Percentiles rank a stretch among this genome's conserved stretches.
These are phyloP conservation scores for Paguma larvata DNA, from an alignment of 2,797 vertebrate genomes.

Conservation along the genomic window DNA sequence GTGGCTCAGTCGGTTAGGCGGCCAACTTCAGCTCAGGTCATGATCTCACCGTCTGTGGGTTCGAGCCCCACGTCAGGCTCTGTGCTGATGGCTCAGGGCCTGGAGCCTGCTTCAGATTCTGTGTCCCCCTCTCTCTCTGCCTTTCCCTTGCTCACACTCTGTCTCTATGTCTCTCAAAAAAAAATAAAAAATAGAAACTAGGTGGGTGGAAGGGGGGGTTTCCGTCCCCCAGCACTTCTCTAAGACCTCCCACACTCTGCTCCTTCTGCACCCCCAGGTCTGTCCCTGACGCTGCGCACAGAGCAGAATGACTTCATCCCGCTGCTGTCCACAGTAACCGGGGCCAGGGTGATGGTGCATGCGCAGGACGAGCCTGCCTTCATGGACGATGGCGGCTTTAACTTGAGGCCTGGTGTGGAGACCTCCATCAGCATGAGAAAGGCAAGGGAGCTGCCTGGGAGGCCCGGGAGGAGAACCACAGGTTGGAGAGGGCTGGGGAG, in stretches of 20 bases:
- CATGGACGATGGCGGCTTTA: constrained; percentile 92
- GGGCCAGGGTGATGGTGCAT: constrained; percentile 90
- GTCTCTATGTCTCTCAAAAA: no score
- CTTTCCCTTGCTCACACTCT: no score
- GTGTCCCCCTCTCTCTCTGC: no score
- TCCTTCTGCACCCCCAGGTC: constrained; percentile 82
- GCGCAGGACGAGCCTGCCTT: constrained; percentile 89
- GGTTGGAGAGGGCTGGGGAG: not conserved
- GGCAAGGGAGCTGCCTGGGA: constrained; percentile 74
- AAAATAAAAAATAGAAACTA: not conserved
- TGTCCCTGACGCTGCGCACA: constrained; percentile 89
- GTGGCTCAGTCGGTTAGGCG: no score
- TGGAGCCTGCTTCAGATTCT: no score
- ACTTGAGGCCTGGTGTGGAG: constrained; percentile 89
- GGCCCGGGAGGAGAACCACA: constrained; percentile 33
- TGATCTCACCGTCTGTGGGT: no score
- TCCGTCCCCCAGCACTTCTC: not conserved
- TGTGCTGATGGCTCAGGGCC: no score
- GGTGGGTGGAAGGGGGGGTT: not conserved
- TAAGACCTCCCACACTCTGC: accelerated
- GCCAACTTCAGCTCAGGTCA: no score
- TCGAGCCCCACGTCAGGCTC: no score
- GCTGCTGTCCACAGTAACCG: constrained; percentile 90
- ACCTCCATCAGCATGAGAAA: constrained; percentile 91
- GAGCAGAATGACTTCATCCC: constrained; percentile 91